phyloP scores from a whole-genome alignment of 2,797 vertebrate genomes.

The Perodicticus potto region DNA sequence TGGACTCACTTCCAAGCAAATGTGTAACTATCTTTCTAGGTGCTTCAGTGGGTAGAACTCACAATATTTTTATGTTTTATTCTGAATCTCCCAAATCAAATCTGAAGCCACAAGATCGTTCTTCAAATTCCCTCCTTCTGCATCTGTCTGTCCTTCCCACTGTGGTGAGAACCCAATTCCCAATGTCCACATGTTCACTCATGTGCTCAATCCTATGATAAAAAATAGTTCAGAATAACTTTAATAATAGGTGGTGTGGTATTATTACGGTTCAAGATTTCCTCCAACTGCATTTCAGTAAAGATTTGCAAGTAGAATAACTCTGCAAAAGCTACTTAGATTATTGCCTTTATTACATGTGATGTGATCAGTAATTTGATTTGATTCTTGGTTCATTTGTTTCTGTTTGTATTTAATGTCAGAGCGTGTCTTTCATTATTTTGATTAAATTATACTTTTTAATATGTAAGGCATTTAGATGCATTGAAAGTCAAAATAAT shows the following conservation, averaged over 20 bases:
- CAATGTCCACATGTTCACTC: too few relatives aligned
- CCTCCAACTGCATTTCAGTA: background rate
- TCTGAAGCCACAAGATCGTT: background rate
- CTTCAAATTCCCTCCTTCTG: background rate
- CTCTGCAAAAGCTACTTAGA: background rate
- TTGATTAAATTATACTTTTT: background rate
- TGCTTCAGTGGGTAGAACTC: background rate
- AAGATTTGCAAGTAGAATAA: background rate
- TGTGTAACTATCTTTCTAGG: background rate
- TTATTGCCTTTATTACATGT: background rate
- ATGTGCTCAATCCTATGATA: background rate
- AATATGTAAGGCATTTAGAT: background rate
- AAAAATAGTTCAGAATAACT: background rate
- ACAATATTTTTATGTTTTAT: background rate
- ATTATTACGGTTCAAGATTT: background rate
- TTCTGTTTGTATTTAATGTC: background rate
- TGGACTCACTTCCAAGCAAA: accelerated
- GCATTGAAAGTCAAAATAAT: background rate
- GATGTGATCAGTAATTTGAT: background rate
- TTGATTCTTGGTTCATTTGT: background rate
- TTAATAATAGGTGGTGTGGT: background rate
- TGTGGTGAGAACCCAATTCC: background rate
- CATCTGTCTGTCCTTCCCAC: background rate
- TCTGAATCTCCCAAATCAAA: background rate
- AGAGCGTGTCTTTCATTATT: background rate